Conservation (phyloP, 1,140 invertebrate species). For the Macrosteles quadrilineatus region DNA sequence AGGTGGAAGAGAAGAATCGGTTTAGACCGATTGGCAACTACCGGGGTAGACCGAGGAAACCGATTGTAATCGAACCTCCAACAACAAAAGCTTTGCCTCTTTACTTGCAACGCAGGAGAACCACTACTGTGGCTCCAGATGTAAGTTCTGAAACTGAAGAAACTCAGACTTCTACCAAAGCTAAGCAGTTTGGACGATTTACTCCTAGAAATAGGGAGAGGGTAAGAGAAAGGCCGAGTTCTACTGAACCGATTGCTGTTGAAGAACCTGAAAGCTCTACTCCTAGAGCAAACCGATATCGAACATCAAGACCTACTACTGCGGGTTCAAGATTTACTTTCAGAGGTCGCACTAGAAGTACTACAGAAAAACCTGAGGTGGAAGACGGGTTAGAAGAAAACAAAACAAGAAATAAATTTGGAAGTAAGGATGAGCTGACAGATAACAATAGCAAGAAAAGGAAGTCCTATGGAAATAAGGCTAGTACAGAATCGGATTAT, state of each 20-base stretch:
- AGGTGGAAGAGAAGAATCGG: not conserved
- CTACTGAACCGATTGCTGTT: not conserved
- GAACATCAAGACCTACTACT: slow-evolving; percentile 7
- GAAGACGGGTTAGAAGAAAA: not conserved
- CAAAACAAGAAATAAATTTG: not conserved
- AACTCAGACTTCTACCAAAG: not conserved
- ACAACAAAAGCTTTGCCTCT: slow-evolving; percentile 22
- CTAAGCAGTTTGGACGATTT: slow-evolving; percentile 10
- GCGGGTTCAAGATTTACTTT: slow-evolving; percentile 5
- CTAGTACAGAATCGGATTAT: not conserved
- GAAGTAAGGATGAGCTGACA: not conserved
- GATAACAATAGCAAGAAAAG: not conserved
- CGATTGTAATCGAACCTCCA: slow-evolving; percentile 12
- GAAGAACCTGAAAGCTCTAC: not conserved
- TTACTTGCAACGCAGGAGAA: slow-evolving; percentile 20
- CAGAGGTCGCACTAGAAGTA: slow-evolving; percentile 13
- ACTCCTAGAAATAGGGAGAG: slow-evolving; percentile 14
- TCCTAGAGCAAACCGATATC: not conserved
- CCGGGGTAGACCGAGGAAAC: slow-evolving; percentile 12
- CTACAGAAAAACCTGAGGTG: not conserved
- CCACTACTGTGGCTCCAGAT: slow-evolving; percentile 12
- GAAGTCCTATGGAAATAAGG: slow-evolving; percentile 1
- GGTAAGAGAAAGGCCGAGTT: not conserved
- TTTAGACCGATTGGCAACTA: slow-evolving; percentile 17
- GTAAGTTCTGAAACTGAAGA: not conserved